phyloP scores from a whole-genome alignment of 2,797 vertebrate species.

The Tadarida brasiliensis region DNA sequence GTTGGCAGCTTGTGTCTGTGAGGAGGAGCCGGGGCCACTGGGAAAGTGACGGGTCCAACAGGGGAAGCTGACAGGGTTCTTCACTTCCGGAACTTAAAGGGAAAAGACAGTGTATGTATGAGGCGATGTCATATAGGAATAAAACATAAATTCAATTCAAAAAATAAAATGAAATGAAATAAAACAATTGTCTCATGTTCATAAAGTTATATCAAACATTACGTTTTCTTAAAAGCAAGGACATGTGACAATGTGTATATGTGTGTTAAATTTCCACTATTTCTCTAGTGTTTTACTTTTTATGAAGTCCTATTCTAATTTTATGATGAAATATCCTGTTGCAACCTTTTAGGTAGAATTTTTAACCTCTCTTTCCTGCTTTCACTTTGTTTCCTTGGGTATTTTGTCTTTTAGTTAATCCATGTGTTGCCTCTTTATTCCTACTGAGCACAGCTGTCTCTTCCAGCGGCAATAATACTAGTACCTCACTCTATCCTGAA shows the following conservation, averaged over 20 bases:
- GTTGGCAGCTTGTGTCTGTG: not conserved
- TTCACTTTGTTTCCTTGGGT: not conserved
- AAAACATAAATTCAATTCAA: constrained; percentile 13
- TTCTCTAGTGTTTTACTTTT: not conserved
- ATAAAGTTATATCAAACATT: not conserved
- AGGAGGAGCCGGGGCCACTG: not conserved
- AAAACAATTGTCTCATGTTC: not conserved
- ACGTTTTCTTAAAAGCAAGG: not conserved
- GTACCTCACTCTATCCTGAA: not conserved
- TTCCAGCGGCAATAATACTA: not conserved
- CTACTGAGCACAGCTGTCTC: not conserved
- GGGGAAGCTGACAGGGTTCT: not conserved
- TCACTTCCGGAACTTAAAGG: constrained; percentile 39
- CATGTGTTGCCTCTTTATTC: not conserved
- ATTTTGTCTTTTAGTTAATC: not conserved
- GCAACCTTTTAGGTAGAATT: not conserved
- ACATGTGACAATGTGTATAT: not conserved
- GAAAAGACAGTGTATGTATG: constrained; percentile 13
- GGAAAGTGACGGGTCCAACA: not conserved
- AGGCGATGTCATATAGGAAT: constrained; percentile 41
- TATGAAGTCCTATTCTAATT: not conserved
- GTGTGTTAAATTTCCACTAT: not conserved
- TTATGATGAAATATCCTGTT: not conserved
- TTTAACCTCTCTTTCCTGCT: not conserved
- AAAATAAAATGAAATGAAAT: too few relatives aligned